Conservation (phyloP, 2,888 invertebrate species). For the Drosophila ezoana region DNA sequence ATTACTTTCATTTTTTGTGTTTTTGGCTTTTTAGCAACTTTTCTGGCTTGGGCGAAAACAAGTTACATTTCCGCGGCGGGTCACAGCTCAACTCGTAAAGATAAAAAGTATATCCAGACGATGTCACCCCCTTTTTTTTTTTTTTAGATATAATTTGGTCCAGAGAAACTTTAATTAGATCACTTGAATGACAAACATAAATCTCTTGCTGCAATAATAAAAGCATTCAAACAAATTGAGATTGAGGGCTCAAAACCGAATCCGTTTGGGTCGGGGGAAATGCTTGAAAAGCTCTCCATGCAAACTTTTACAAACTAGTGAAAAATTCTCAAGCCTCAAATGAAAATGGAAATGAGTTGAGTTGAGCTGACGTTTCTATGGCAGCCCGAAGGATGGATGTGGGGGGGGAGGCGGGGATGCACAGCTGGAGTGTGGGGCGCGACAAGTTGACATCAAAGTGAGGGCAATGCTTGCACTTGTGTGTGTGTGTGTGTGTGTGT, state of each 20-base stretch:
- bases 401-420: background rate
- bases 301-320: slow-evolving; percentile 64
- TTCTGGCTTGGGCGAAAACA: slow-evolving; percentile 62
- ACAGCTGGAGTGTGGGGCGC: slow-evolving; percentile 37
- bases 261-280: background rate
- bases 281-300: slow-evolving; percentile 62
- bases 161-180: slow-evolving; percentile 75
- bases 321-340: slow-evolving; percentile 64
- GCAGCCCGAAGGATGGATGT: background rate
- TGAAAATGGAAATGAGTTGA: slow-evolving; percentile 77
- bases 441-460: slow-evolving; percentile 67
- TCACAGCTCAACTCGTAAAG: slow-evolving; percentile 5
- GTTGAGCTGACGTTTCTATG: slow-evolving; percentile 52
- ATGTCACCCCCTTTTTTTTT: slow-evolving; percentile 11
- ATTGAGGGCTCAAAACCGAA: slow-evolving; percentile 37
- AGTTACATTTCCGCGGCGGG: slow-evolving; percentile 49
- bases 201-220: slow-evolving; percentile 76
- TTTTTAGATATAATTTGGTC: slow-evolving; percentile 49
- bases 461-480: slow-evolving; percentile 30
- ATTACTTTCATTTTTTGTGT: slow-evolving; percentile 54
- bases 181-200: slow-evolving; percentile 73
- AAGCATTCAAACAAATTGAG: slow-evolving; percentile 63
- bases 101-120: slow-evolving; percentile 28
- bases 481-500: slow-evolving; percentile 1
- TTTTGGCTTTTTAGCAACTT: slow-evolving; percentile 52